Evolutionary conservation across 2,888 invertebrate genomes (phyloP).

Genomic region (Cremastinae sp.): DNA sequence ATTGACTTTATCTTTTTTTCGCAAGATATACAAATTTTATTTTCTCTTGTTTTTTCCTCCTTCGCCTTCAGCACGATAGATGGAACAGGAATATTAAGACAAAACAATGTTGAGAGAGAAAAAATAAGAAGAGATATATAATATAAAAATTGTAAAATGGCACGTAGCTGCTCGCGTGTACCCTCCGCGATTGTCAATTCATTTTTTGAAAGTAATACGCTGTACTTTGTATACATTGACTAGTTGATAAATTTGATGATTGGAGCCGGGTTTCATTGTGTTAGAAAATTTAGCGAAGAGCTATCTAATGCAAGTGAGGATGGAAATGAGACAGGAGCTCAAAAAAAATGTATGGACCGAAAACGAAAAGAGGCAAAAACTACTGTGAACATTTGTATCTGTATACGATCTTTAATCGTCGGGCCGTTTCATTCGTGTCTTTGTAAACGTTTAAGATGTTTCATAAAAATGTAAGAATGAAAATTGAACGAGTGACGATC

Average conservation of each 20-base stretch:
- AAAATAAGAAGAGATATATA: background rate
- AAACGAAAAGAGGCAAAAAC: constrained; percentile 10
- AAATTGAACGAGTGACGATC: background rate
- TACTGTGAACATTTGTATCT: constrained; percentile 68
- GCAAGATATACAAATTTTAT: constrained; percentile 13
- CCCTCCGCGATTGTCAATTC: constrained; percentile 78
- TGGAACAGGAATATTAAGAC: constrained; percentile 29
- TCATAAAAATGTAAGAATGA: constrained; percentile 43
- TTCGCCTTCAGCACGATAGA: constrained; percentile 6
- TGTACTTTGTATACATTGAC: constrained; percentile 72
- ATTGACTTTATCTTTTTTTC: background rate
- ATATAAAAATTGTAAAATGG: constrained; percentile 47
- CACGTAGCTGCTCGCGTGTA: constrained; percentile 68
- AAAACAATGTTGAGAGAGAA: constrained; percentile 5
- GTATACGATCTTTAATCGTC: constrained; percentile 69
- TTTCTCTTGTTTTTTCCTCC: constrained; percentile 12
- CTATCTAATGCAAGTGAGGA: constrained; percentile 15
- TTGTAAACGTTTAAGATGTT: constrained; percentile 66
- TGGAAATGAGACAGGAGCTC: constrained; percentile 20
- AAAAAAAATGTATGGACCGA: constrained; percentile 17
- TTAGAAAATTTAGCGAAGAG: constrained; percentile 42
- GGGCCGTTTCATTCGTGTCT: constrained; percentile 67
- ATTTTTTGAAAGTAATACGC: constrained; percentile 79
- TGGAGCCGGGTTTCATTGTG: constrained; percentile 23
- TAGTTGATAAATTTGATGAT: constrained; percentile 61